These are phyloP conservation scores for Sarcophaga bullata DNA, from an alignment of 1,140 invertebrate species.

Conservation along the genomic window DNA sequence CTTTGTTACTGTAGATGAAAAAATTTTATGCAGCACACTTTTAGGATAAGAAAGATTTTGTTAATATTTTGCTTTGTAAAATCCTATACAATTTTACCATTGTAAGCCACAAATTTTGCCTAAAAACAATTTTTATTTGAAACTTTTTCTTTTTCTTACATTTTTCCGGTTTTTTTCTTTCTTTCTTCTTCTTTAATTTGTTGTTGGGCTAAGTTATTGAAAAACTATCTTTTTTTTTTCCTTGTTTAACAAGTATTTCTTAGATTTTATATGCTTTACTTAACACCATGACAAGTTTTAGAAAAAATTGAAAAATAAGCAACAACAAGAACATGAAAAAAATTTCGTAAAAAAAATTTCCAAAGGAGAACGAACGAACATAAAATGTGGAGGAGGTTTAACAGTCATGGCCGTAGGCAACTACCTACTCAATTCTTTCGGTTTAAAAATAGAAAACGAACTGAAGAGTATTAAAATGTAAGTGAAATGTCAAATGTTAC, in stretches of 20 bases:
- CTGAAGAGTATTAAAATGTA: not conserved
- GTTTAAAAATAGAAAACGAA: not conserved
- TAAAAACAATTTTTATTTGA: no score
- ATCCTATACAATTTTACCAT: no score
- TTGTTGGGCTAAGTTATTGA: no score
- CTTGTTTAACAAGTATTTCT: not conserved
- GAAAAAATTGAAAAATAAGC: not conserved
- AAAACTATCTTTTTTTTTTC: not conserved
- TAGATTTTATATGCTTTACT: not conserved
- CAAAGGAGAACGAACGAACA: constrained; percentile 2
- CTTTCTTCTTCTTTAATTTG: no score
- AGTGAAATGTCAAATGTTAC: not conserved
- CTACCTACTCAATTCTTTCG: constrained; percentile 56
- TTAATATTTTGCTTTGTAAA: no score
- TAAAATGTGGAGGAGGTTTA: not conserved
- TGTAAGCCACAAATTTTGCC: no score
- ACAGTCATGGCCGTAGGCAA: constrained; percentile 64
- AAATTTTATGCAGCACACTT: no score
- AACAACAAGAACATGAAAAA: no score
- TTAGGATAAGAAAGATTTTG: no score
- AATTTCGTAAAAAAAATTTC: not conserved
- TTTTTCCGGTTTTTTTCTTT: no score
- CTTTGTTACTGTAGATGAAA: no score
- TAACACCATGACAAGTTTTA: constrained; percentile 13
- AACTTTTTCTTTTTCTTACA: no score